These are phyloP conservation scores for Colaptes auratus DNA, from an alignment of 2,113 vertebrate species.

Conservation along the genomic window DNA sequence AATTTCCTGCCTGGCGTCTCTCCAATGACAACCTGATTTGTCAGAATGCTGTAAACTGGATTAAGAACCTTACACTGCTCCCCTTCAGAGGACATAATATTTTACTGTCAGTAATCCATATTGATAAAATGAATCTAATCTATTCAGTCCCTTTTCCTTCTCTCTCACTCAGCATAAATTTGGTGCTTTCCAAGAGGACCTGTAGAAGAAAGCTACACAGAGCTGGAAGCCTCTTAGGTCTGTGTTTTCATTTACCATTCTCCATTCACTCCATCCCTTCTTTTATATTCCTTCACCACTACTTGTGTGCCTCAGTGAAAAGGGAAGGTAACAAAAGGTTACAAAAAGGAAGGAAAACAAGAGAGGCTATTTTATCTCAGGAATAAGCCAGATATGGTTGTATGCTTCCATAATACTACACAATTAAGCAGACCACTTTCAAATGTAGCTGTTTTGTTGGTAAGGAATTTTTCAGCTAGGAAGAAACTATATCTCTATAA, in stretches of 20 bases:
- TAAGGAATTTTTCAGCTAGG: background rate
- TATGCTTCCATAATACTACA: background rate
- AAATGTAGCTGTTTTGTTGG: background rate
- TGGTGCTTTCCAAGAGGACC: background rate
- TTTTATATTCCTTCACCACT: background rate
- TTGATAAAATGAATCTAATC: background rate
- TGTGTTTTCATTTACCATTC: background rate
- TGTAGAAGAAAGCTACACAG: background rate
- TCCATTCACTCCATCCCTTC: background rate
- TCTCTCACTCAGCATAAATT: background rate
- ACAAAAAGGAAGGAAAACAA: background rate
- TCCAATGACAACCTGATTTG: background rate
- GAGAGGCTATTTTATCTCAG: background rate
- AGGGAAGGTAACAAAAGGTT: background rate
- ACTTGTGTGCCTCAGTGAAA: background rate
- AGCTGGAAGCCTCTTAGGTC: background rate
- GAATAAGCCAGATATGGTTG: background rate
- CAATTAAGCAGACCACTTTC: background rate
- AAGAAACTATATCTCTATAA: background rate
- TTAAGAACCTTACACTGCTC: background rate
- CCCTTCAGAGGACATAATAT: background rate
- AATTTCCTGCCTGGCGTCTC: background rate
- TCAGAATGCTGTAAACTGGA: background rate
- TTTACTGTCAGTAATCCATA: background rate
- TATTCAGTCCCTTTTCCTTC: background rate